Evolutionary conservation across 2,888 invertebrate genomes (phyloP).

Genomic region (Stegana nigrithorax): DNA sequence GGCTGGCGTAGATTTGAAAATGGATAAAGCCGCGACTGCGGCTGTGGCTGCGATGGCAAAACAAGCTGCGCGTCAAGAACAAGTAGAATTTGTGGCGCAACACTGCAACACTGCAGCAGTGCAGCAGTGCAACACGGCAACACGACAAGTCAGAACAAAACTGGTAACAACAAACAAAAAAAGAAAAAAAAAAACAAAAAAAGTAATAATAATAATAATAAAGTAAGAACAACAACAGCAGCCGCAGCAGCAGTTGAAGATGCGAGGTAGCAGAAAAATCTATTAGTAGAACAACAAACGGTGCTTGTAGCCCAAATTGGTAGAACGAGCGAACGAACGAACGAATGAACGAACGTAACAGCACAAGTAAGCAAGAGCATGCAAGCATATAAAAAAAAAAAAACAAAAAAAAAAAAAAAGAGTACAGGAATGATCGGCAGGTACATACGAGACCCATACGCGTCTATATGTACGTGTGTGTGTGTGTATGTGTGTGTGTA

Average conservation of each 20-base stretch:
- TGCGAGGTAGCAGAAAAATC: not conserved
- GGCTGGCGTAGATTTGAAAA: not conserved
- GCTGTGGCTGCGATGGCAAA: no score
- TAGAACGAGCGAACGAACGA: slow-evolving; percentile 3
- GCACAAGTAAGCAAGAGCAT: not conserved
- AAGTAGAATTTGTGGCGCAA: not conserved
- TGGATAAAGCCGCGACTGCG: not conserved
- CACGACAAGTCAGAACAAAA: not conserved
- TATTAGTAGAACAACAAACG: slow-evolving; percentile 32
- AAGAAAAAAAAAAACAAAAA: not conserved
- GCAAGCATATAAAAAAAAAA: not conserved
- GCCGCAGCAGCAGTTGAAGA: no score
- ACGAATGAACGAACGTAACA: not conserved
- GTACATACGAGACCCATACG: not conserved
- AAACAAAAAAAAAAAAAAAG: not conserved
- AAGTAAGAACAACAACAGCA: no score
- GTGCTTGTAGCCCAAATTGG: slow-evolving; percentile 30
- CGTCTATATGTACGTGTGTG: not conserved
- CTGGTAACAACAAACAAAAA: not conserved
- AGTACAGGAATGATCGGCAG: not conserved
- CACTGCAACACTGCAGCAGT: no score
- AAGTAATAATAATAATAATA: not conserved
- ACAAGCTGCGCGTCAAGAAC: not conserved
- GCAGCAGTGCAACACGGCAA: no score
- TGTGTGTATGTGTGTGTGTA: not conserved